Base-by-base conservation (phyloP, 2,888 invertebrate species). In the Ischnus inquisitorius region DNA sequence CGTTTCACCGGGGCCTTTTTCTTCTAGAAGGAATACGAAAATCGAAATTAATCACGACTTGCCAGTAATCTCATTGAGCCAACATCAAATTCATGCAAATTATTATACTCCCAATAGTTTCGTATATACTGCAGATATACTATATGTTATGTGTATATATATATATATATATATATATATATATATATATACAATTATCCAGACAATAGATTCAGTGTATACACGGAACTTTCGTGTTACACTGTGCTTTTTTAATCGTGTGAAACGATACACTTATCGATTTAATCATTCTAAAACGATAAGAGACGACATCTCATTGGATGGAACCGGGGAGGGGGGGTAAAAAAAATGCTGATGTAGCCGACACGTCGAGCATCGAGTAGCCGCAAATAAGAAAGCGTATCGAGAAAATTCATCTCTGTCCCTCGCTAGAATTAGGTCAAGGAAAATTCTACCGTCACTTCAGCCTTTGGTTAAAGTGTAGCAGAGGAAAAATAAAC, bases 1-100 rank as follows among this genome's bases (percentile, higher is more conserved):
- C 95, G 95, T 93, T 95, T 95, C 76, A 89, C 86, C 79, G 91
- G 89, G 86, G 94, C 94, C 92, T 95, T 95, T 93, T 95, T 95
- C 95, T 96, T 94, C 93, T 93, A 91, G 92, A 93, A 91, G 86
- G 88, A 92, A 90, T 75, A 88, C 65, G 89, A 81, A 68, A 83
- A 74, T 76, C 48, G 62, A 46, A 62, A 86, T 91, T 87, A 88
- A 60, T 87, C 79, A 22, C 85, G 60, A 79, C 80, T 87, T 71
- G 78, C 84, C 69, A 28, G 85, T 77, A 76, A 25, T 19, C 22
- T 65, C 72, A 79, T 43, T 82, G 28, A 69, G 85, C 84, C 84
- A 89, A 93, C 92, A 93, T 87, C 90, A 77, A 92, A 79, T 76
- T 90, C 92, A 93, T 92, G 92, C 92, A 92, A 82, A 84, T 86